Evolutionary conservation across 2,888 invertebrate species (phyloP), one percentile per base, ranked within the genome.

Genomic region (Podabrus alpinus): DNA sequence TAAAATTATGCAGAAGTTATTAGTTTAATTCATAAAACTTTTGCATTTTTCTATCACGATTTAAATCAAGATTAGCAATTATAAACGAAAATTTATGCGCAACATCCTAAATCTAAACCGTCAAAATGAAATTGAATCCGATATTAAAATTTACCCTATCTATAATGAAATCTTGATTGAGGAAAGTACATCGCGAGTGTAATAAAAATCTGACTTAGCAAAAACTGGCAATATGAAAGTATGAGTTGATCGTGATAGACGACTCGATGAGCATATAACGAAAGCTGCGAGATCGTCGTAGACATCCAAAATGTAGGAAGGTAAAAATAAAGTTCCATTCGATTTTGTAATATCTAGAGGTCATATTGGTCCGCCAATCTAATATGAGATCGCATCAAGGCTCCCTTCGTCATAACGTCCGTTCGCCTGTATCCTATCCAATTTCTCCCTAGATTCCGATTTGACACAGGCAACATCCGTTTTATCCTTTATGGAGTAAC

Each of bases 111-210:
- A 81, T 81, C 82, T 80, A 78, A 81, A 82, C 82, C 81, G 83
- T 83, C 83, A 83, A 83, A 83, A 83, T 78, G 84, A 84, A 86
- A 86, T 86, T 86, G 86, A 86, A 86, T 86, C 84, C 85, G 83
- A 86, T 86, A 86, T 86, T 86, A 86, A 87, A 86, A 86, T 86
- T 86, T 84, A 79, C 84, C 82, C 83, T 86, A 87, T 87, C 87
- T 87, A 87, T 86, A 87, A 87, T 87, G 86, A 86, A 87, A 87
- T 87, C 87, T 86, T 86, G 86, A 87, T 87, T 87, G 86, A 84
- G 85, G 84, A 84, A 84, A 85, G 85, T 85, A 85, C 85, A 86
- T 86, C 83, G 83, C 82, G 78, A 79, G 80, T 81, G 84, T 83
- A 86, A 85, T 86, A 86, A 86, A 86, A 86, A 85, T 85, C 85